Conservation (phyloP, 2,113 vertebrate genomes). For the Camelus dromedarius region DNA sequence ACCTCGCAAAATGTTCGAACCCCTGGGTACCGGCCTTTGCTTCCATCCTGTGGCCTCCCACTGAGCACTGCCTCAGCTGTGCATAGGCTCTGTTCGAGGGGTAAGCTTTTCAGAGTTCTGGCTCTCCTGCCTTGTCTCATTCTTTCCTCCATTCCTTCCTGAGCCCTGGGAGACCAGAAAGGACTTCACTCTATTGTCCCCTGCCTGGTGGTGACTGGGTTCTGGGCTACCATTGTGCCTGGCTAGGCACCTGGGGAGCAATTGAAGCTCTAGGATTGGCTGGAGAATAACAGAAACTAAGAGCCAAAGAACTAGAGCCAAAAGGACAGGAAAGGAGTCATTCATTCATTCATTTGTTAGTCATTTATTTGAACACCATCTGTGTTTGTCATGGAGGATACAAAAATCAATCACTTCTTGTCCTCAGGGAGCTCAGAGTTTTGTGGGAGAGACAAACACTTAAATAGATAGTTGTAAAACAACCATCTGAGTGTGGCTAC, state of each 20-base stretch:
- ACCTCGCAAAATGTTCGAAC: slow-evolving; percentile 87
- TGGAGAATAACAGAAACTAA: not conserved
- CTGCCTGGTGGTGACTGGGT: not conserved
- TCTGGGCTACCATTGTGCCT: not conserved
- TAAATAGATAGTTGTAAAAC: not conserved
- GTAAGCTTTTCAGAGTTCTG: slow-evolving; percentile 83
- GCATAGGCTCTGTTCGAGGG: slow-evolving; percentile 90
- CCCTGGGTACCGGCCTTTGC: slow-evolving; percentile 89
- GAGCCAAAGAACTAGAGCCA: not conserved
- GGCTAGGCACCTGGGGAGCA: not conserved
- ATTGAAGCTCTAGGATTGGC: not conserved
- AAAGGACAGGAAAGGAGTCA: not conserved
- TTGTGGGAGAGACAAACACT: not conserved
- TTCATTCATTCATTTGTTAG: not conserved
- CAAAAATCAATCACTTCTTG: slow-evolving; percentile 38
- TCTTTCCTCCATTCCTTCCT: not conserved
- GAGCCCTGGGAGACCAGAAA: not conserved
- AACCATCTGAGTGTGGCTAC: not conserved
- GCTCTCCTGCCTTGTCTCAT: not conserved
- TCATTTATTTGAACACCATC: not conserved
- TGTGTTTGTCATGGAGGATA: not conserved
- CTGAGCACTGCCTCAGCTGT: slow-evolving; percentile 83
- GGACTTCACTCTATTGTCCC: not conserved
- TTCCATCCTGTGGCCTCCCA: slow-evolving; percentile 88
- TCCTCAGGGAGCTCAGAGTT: not conserved